Conservation (phyloP, 2,888 invertebrate genomes). For the Drosophila helvetica region DNA sequence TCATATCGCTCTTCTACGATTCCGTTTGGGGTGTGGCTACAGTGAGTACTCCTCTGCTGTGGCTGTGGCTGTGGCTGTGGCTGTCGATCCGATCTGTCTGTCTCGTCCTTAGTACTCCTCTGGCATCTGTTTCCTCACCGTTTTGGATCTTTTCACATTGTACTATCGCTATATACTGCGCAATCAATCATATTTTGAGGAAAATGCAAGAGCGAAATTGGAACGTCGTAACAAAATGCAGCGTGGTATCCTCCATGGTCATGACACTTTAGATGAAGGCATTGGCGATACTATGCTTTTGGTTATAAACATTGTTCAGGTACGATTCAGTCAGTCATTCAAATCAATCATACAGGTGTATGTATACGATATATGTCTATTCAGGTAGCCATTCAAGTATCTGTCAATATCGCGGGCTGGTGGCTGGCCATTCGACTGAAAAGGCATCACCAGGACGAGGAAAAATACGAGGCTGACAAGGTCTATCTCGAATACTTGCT, state of each 20-base stretch:
- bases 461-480: constrained; percentile 13
- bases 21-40: constrained; percentile 5
- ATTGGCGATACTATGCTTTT: not conserved
- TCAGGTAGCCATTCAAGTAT: not conserved
- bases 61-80: too few relatives aligned
- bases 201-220: not conserved
- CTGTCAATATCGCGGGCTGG: constrained; percentile 7
- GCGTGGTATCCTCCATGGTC: not conserved
- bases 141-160: constrained; percentile 6
- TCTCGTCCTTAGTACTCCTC: constrained; percentile 8
- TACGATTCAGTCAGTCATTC: not conserved
- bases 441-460: constrained; percentile 8
- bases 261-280: not conserved
- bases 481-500: constrained; percentile 2
- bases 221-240: not conserved
- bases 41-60: constrained; percentile 5
- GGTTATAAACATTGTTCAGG: constrained; percentile 4
- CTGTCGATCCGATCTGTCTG: not conserved
- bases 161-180: not conserved
- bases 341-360: not conserved
- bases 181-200: fast-evolving
- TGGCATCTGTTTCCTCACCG: constrained; percentile 12
- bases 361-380: not conserved
- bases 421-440: constrained; percentile 18
- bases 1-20: constrained; percentile 18